Percentiles rank a stretch among this genome's conserved stretches.
Evolutionary conservation across 2,888 invertebrate species (phyloP).

Genomic region (Ornithoptera priamus): DNA sequence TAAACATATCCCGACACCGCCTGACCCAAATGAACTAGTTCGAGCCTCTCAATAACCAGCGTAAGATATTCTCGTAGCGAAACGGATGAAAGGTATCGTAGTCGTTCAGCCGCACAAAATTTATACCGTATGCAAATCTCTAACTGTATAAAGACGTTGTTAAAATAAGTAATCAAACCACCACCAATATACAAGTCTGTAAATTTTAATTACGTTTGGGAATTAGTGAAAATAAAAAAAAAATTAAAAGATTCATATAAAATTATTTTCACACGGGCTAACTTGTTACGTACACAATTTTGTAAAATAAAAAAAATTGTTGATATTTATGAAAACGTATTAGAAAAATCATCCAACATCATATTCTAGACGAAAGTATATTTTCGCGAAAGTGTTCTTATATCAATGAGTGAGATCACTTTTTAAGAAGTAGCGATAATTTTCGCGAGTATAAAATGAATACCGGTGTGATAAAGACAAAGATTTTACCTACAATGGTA

Average conservation of each 20-base stretch:
- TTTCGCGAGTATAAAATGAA: background rate
- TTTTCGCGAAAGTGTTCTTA: too few relatives aligned
- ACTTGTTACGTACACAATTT: slow-evolving; percentile 46
- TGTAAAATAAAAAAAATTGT: too few relatives aligned
- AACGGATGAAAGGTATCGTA: slow-evolving; percentile 58
- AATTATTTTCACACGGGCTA: slow-evolving; percentile 49
- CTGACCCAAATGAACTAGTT: slow-evolving; percentile 23
- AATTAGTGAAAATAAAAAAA: slow-evolving; percentile 67
- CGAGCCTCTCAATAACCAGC: slow-evolving; percentile 42
- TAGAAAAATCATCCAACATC: too few relatives aligned
- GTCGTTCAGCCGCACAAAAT: slow-evolving; percentile 58
- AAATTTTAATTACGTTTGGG: slow-evolving; percentile 70
- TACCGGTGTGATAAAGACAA: slow-evolving; percentile 12
- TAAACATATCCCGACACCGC: background rate
- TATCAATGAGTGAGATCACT: too few relatives aligned
- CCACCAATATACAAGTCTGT: slow-evolving; percentile 68
- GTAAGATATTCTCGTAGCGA: slow-evolving; percentile 51
- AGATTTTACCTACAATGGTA: slow-evolving; percentile 43
- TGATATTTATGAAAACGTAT: too few relatives aligned
- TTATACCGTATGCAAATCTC: slow-evolving; percentile 66
- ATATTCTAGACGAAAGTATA: too few relatives aligned
- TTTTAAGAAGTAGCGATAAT: background rate
- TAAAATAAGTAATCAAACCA: slow-evolving; percentile 74
- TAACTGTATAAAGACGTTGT: slow-evolving; percentile 69
- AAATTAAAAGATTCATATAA: slow-evolving; percentile 48